Evolutionary conservation across 2,113 vertebrate genomes (phyloP).

Genomic region (Sminthopsis crassicaudata): DNA sequence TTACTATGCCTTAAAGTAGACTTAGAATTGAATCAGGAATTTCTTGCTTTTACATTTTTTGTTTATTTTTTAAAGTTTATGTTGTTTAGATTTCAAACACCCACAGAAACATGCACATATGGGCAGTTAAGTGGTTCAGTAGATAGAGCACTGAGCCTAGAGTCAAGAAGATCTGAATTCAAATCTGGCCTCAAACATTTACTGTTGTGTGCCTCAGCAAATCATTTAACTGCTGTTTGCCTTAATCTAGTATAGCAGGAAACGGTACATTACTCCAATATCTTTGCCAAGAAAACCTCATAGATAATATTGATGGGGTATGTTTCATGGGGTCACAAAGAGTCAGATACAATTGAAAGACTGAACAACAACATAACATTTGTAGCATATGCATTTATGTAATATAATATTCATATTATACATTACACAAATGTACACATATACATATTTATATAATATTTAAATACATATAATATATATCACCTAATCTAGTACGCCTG

Average conservation of each 20-base stretch:
- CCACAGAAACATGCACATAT: too few species aligned
- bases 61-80: too few species aligned
- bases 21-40: neutral
- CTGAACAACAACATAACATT: neutral
- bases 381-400: neutral
- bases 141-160: neutral
- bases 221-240: too few species aligned
- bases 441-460: neutral
- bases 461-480: neutral
- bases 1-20: neutral
- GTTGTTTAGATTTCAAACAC: neutral
- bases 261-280: neutral
- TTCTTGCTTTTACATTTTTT: neutral
- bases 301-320: neutral
- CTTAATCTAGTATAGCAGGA: neutral
- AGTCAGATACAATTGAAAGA: neutral
- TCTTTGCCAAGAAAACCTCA: neutral
- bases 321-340: neutral
- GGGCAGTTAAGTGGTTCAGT: neutral
- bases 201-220: neutral
- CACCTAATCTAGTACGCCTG: neutral
- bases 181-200: neutral
- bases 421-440: neutral
- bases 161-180: neutral
- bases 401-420: neutral